Evolutionary conservation across 2,797 vertebrate species (phyloP).

Genomic region (Platalea minor): DNA sequence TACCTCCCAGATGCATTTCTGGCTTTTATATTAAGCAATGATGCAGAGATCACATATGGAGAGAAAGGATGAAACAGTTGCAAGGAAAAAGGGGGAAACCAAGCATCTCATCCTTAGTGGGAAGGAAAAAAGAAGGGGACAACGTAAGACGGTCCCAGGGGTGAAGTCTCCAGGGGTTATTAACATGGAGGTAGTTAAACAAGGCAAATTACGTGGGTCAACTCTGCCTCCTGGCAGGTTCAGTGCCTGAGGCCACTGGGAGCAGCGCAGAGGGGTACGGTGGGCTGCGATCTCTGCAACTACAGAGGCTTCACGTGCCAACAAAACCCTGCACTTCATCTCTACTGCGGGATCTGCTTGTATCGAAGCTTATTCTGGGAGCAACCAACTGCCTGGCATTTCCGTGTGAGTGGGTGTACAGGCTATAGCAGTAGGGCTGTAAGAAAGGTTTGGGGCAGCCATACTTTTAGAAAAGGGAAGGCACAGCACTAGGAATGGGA

Average conservation of each 20-base stretch:
- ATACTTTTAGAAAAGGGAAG: background rate
- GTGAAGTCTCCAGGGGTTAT: background rate
- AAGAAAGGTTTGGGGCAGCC: background rate
- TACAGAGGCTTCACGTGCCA: background rate
- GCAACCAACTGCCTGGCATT: background rate
- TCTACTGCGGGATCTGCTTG: background rate
- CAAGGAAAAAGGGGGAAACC: background rate
- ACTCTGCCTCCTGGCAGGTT: background rate
- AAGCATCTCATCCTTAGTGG: too few relatives aligned
- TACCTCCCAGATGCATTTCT: background rate
- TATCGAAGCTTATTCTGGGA: background rate
- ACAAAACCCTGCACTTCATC: background rate
- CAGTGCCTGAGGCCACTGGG: background rate
- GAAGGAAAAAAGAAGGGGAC: background rate
- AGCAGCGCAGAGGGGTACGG: background rate
- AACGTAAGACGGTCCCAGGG: background rate
- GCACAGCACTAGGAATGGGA: background rate
- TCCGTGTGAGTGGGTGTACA: background rate
- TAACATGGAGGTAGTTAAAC: background rate
- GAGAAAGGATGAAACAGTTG: background rate
- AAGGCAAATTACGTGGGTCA: fast-evolving
- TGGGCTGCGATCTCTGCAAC: background rate
- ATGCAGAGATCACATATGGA: background rate
- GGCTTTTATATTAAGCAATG: background rate
- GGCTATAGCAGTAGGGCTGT: background rate